Percentiles rank a stretch among this genome's conserved stretches.
phyloP scores from a whole-genome alignment of 2,888 invertebrate species.

The Leptinotarsa haldemani region DNA sequence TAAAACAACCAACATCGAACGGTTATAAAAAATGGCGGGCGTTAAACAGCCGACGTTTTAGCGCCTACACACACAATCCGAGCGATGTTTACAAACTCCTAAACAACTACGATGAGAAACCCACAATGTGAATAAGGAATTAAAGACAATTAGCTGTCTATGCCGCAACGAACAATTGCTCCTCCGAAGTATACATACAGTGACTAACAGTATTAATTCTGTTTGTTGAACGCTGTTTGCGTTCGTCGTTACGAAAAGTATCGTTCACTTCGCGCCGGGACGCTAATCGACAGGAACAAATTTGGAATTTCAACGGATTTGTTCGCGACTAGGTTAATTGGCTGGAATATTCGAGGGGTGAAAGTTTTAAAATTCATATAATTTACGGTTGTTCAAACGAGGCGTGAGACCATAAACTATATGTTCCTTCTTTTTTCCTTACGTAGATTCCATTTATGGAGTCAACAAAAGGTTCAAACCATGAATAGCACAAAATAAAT shows the following conservation, averaged over 20 bases:
- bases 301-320: conserved; percentile 14
- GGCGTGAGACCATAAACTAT: too few relatives aligned
- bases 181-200: conserved; percentile 52
- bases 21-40: conserved; percentile 11
- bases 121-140: conserved; percentile 57
- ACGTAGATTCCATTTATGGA: too few relatives aligned
- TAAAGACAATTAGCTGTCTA: conserved; percentile 60
- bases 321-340: conserved; percentile 5
- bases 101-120: conserved; percentile 19
- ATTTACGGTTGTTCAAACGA: too few relatives aligned
- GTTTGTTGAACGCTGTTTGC: conserved; percentile 39
- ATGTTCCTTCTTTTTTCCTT: too few relatives aligned
- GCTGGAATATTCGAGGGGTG: not conserved
- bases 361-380: too few relatives aligned
- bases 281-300: conserved; percentile 26
- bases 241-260: conserved; percentile 39
- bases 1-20: not conserved
- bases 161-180: conserved; percentile 54
- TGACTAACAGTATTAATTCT: conserved; percentile 50
- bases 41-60: conserved; percentile 46
- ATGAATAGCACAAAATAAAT: too few relatives aligned
- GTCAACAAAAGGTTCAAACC: too few relatives aligned
- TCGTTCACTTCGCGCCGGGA: conserved; percentile 37
- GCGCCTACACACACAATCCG: conserved; percentile 44
- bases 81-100: conserved; percentile 26